Percentiles rank a stretch among this genome's conserved stretches.
phyloP scores from a whole-genome alignment of 2,113 vertebrate genomes.

The Crotophaga sulcirostris region DNA sequence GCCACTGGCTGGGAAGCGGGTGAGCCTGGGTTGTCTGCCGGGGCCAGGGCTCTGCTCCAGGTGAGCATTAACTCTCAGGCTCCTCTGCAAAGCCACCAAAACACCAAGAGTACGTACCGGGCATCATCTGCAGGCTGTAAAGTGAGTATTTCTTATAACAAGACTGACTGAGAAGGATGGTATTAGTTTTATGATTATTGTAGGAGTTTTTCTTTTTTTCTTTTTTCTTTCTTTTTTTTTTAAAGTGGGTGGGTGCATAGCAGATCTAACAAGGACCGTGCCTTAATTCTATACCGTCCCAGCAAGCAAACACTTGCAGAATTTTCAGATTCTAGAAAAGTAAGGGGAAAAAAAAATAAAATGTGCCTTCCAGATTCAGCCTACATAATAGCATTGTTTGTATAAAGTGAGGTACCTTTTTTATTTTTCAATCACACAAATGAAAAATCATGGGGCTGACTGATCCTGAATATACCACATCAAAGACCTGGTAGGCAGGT shows the following conservation, averaged over 20 bases:
- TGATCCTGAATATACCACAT: accelerated
- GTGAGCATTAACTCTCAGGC: too few relatives aligned
- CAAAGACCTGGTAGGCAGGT: background rate
- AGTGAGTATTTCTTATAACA: accelerated
- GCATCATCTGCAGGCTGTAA: accelerated
- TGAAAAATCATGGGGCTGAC: too few relatives aligned
- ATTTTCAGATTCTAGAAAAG: background rate
- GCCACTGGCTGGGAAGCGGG: background rate
- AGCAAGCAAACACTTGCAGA: background rate
- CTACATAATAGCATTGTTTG: background rate
- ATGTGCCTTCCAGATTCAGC: background rate
- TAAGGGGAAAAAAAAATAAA: background rate
- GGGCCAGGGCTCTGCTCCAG: accelerated
- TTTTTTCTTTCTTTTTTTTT: accelerated
- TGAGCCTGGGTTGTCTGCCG: background rate
- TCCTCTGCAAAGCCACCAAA: background rate
- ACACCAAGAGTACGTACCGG: accelerated
- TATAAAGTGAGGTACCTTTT: background rate
- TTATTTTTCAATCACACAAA: background rate
- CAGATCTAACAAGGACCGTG: background rate
- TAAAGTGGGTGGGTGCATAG: background rate
- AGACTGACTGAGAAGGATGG: background rate
- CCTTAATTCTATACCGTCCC: background rate
- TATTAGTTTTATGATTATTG: background rate
- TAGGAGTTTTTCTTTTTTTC: background rate